Conservation (phyloP, 2,888 invertebrate species). For the Limenitis camilla region DNA sequence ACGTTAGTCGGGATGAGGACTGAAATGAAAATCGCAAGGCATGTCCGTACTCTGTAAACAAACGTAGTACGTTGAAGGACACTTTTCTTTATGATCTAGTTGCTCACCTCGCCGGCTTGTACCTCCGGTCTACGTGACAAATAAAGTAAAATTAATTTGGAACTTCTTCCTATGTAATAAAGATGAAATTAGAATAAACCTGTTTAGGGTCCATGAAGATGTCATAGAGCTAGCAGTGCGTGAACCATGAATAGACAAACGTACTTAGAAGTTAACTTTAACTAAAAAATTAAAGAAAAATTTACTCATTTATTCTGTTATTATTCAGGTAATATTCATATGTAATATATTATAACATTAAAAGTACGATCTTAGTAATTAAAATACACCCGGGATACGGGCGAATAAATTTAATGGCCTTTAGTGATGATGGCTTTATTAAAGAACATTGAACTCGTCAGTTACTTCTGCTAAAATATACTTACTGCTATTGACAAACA, state of each 20-base stretch:
- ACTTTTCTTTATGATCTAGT: slow-evolving; percentile 49
- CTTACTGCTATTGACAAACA: neutral
- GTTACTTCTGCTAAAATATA: slow-evolving; percentile 13
- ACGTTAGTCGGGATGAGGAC: slow-evolving; percentile 40
- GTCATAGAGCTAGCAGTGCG: slow-evolving; percentile 56
- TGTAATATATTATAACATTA: too few species aligned
- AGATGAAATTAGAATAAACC: slow-evolving; percentile 32
- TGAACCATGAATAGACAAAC: slow-evolving; percentile 62
- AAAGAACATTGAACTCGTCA: slow-evolving; percentile 35
- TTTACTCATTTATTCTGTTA: neutral
- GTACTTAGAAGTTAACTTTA: slow-evolving; percentile 21
- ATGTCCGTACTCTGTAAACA: slow-evolving; percentile 51
- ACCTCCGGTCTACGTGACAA: slow-evolving; percentile 6
- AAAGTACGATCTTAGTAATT: too few species aligned
- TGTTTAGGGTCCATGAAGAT: slow-evolving; percentile 43
- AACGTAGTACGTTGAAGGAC: slow-evolving; percentile 54
- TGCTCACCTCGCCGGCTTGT: slow-evolving; percentile 25
- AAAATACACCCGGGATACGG: slow-evolving; percentile 50
- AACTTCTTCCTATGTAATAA: slow-evolving; percentile 26
- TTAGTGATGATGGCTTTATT: slow-evolving; percentile 38
- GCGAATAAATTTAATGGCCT: slow-evolving; percentile 46
- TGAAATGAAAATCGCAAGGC: slow-evolving; percentile 56
- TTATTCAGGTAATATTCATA: too few species aligned
- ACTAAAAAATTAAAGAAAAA: slow-evolving; percentile 6
- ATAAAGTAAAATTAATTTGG: slow-evolving; percentile 13